These are phyloP conservation scores for Emys orbicularis DNA, from an alignment of 2,797 vertebrate species.

Conservation along the genomic window DNA sequence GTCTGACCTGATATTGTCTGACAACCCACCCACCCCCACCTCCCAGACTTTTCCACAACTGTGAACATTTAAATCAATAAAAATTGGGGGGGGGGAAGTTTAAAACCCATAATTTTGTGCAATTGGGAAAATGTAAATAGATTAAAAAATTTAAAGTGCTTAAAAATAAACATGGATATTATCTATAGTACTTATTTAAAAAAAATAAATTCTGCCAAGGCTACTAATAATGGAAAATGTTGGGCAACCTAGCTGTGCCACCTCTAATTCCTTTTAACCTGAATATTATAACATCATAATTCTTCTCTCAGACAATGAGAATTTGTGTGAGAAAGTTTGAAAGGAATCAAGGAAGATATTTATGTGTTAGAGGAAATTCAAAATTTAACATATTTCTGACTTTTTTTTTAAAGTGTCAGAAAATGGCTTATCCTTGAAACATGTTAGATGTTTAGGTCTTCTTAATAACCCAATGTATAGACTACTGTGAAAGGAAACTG, in stretches of 20 bases:
- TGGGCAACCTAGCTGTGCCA: background rate
- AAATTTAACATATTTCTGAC: accelerated
- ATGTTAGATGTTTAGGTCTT: background rate
- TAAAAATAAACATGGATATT: too few relatives aligned
- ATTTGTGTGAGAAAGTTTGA: background rate
- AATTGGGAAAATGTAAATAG: too few relatives aligned
- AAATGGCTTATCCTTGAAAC: background rate
- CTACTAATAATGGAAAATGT: background rate
- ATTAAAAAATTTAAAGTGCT: too few relatives aligned
- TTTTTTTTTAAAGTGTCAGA: background rate
- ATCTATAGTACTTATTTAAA: too few relatives aligned
- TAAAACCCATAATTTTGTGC: too few relatives aligned
- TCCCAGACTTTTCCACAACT: too few relatives aligned
- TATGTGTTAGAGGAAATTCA: background rate
- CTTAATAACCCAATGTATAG: background rate
- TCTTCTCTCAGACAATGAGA: background rate
- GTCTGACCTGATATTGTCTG: too few relatives aligned
- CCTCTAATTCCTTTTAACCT: background rate
- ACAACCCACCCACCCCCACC: too few relatives aligned
- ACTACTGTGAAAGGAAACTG: background rate
- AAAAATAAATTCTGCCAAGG: too few relatives aligned
- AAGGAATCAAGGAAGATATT: background rate
- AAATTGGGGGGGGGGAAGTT: too few relatives aligned
- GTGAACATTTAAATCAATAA: too few relatives aligned
- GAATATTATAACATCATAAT: background rate